A percentile compares a stretch with the other conserved stretches of the same genome.
phyloP scores from a whole-genome alignment of 2,113 vertebrate genomes.

The Alosa alosa region DNA sequence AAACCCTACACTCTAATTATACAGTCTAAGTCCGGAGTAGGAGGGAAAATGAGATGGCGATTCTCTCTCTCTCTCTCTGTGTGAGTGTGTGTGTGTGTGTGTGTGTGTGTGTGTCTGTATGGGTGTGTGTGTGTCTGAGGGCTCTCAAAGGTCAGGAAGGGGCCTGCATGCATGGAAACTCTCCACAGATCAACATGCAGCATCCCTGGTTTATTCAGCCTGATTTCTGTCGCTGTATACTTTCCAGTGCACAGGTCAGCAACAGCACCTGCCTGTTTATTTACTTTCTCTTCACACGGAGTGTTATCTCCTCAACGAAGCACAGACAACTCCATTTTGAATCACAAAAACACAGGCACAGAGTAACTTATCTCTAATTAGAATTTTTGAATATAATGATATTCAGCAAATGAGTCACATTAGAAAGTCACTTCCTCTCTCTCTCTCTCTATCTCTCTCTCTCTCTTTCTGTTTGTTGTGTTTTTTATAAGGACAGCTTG shows the following conservation, averaged over 20 bases:
- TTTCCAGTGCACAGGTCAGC: neutral
- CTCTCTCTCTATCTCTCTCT: neutral
- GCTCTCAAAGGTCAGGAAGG: neutral
- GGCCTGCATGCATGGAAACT: neutral
- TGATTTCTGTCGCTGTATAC: neutral
- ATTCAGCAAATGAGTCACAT: constrained; percentile 51
- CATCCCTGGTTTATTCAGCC: neutral
- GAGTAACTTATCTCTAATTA: constrained; percentile 45
- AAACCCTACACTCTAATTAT: constrained; percentile 59
- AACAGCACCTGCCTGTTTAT: neutral
- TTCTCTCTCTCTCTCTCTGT: neutral
- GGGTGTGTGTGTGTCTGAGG: constrained; percentile 11
- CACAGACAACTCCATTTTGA: neutral
- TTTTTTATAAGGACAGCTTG: constrained; percentile 58
- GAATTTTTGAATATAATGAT: constrained; percentile 50
- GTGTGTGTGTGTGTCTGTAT: constrained; percentile 32
- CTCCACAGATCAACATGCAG: neutral
- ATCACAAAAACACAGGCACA: neutral
- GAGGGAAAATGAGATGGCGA: neutral
- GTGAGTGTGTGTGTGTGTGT: constrained; percentile 30
- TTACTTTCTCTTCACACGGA: neutral
- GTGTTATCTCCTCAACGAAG: neutral
- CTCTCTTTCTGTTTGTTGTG: constrained; percentile 6
- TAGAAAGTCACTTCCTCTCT: constrained; percentile 39
- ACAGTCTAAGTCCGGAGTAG: constrained; percentile 30